Evolutionary conservation across 1,140 invertebrate species (phyloP), one percentile per base, ranked within the genome.

Genomic region (Hypothenemus hampei): DNA sequence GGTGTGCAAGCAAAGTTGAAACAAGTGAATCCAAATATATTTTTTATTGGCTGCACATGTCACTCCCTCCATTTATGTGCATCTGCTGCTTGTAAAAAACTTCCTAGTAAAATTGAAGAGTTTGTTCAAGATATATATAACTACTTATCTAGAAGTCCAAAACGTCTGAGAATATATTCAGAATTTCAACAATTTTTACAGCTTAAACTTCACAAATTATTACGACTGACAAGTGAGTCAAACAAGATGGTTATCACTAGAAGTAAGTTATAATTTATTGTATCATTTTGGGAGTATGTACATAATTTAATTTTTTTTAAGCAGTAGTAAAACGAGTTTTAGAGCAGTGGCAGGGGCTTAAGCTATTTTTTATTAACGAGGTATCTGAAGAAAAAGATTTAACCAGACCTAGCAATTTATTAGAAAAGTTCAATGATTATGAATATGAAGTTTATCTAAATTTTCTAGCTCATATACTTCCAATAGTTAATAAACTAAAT

Each of bases 1-100:
- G 53, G 53, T 21, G 46, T 49, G n/a, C 44, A 49, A 18, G 26
- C 44, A 23, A 48, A 36, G 21, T 43, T 56, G 19, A 56, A 49
- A 22, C 21, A 56, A 21, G 33, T 49, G 4, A 23, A 23, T 11
- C 20, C n/a, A 18, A 22, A 48, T 11, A 31, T 56, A 5, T 53
- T 53, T 53, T 26, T 53, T 16, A 24, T 44, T 39, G 41, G 51
- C 5, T 53, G 51, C 24, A 45, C 40, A 4, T 53, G 51, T 29
- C 51, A 53, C 23, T 44, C 39, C 13, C 21, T 53, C 7, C 51
- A 53, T 20, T 33, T 45, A 18, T 45, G 51, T 53, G 20, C 40
- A 31, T 45, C 26, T 33, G 51, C 51, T 11, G 51, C 39, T 16
- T 22, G 19, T 33, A 53, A 10, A 10, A 45, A 45, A 37, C 20